Conservation (phyloP, 2,113 vertebrate species). For the Candoia aspera region DNA sequence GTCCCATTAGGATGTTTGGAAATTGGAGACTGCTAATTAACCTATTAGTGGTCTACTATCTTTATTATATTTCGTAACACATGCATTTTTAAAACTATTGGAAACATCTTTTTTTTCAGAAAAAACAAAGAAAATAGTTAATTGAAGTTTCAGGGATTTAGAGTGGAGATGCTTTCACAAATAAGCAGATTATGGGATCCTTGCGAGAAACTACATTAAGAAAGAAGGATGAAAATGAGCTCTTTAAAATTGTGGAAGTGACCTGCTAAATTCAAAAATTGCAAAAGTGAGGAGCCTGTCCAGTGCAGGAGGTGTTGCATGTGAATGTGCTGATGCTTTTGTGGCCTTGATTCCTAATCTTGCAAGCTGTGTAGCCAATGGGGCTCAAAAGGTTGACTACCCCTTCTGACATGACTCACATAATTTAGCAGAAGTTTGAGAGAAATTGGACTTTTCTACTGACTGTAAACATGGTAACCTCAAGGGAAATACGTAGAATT, state of each 20-base stretch:
- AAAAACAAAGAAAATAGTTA: neutral
- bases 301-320: too few species aligned
- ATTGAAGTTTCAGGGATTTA: neutral
- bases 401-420: neutral
- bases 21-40: neutral
- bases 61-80: too few species aligned
- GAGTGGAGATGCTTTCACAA: neutral
- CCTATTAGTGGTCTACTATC: neutral
- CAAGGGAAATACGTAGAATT: neutral
- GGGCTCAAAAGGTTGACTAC: neutral
- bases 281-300: neutral
- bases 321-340: neutral
- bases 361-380: neutral
- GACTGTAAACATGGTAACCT: neutral
- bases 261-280: neutral
- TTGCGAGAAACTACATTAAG: neutral
- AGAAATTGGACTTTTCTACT: neutral
- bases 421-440: neutral
- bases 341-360: neutral
- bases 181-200: neutral
- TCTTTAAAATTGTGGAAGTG: too few species aligned
- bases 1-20: neutral
- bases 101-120: neutral
- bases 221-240: too few species aligned
- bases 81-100: too few species aligned